Evolutionary conservation across 2,888 invertebrate species (phyloP).

Genomic region (Lissocephala sabroskyi): DNA sequence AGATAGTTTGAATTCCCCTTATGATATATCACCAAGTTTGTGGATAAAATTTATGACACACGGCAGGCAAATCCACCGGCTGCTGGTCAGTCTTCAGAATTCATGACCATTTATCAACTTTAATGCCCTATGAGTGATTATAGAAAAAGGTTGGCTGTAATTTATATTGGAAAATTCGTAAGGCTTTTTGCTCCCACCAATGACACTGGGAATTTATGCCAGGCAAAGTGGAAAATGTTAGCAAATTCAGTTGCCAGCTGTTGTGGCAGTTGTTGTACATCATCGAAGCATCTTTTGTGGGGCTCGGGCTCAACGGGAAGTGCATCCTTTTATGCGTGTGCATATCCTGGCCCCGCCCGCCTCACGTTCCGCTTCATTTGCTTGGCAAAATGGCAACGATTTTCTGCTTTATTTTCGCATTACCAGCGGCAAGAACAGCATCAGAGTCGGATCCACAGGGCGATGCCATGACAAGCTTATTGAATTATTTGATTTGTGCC

Average conservation of each 20-base stretch:
- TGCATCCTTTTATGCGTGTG: background rate
- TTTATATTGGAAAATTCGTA: too few species aligned
- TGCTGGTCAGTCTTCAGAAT: background rate
- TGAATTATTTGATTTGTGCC: slow-evolving; percentile 51
- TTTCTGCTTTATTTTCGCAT: slow-evolving; percentile 12
- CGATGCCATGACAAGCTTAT: slow-evolving; percentile 27
- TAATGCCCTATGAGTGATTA: slow-evolving; percentile 55
- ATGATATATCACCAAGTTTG: too few species aligned
- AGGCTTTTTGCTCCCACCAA: too few species aligned
- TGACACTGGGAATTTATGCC: too few species aligned
- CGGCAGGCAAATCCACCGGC: too few species aligned
- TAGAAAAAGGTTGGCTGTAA: slow-evolving; percentile 34
- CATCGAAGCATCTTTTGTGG: background rate
- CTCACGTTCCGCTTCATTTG: slow-evolving; percentile 29
- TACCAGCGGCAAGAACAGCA: slow-evolving; percentile 1
- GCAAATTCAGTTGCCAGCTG: too few species aligned
- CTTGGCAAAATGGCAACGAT: slow-evolving; percentile 25
- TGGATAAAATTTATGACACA: slow-evolving; percentile 13
- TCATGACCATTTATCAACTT: slow-evolving; percentile 46
- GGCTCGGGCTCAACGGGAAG: background rate
- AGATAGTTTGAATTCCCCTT: too few species aligned
- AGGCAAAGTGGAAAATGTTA: too few species aligned
- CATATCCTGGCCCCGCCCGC: too few species aligned
- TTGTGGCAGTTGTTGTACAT: background rate
- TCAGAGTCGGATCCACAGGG: background rate